Conservation (phyloP, 2,113 vertebrate genomes). For the Australoheros scitulus region DNA sequence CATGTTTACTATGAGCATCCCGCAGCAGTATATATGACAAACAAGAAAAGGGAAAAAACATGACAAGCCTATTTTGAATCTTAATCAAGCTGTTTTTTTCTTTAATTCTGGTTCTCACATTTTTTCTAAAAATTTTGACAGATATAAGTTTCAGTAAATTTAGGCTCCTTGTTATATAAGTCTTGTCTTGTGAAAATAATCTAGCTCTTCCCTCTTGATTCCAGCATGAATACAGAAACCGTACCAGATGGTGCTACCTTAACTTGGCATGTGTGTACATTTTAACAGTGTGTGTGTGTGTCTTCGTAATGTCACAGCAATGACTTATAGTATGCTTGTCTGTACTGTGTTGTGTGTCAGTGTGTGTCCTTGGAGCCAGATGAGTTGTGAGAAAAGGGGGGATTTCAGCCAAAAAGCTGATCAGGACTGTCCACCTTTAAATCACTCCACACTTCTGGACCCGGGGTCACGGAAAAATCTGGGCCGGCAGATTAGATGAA, state of each 20-base stretch:
- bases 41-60: too few species aligned
- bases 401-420: constrained; percentile 56
- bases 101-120: too few species aligned
- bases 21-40: too few species aligned
- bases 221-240: not conserved
- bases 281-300: not conserved
- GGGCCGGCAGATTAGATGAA: constrained; percentile 50
- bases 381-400: constrained; percentile 62
- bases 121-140: too few species aligned
- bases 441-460: constrained; percentile 42
- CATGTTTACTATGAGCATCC: too few species aligned
- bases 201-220: not conserved
- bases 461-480: constrained; percentile 53
- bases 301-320: not conserved
- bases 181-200: not conserved
- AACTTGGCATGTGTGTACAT: not conserved
- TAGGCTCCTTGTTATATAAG: not conserved
- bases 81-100: too few species aligned
- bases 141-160: too few species aligned
- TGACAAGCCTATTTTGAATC: too few species aligned
- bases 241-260: not conserved
- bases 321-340: constrained; percentile 21
- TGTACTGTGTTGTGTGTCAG: constrained; percentile 20
- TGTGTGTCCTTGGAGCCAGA: constrained; percentile 49
- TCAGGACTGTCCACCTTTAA: constrained; percentile 53